Conservation (phyloP, 2,113 vertebrate species). For the Corythoichthys haematopterus region DNA sequence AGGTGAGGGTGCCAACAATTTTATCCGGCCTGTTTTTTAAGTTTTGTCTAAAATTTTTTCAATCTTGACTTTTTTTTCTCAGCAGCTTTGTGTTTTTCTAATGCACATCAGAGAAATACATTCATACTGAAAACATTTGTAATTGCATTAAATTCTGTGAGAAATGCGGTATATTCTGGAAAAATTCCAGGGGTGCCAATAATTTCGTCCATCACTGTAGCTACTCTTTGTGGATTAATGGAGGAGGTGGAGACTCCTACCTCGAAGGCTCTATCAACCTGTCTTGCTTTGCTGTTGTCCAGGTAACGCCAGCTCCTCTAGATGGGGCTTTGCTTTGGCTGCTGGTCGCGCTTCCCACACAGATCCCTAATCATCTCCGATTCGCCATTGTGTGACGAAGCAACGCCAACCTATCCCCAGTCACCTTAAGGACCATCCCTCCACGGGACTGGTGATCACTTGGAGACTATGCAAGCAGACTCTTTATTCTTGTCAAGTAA, state of each 20-base stretch:
- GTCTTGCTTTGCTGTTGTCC: constrained; percentile 4
- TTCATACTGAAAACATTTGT: too few relatives aligned
- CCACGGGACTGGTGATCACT: constrained; percentile 39
- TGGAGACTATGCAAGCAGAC: constrained; percentile 64
- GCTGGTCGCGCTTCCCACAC: constrained; percentile 16
- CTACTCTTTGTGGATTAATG: not conserved
- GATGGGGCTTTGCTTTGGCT: constrained; percentile 11
- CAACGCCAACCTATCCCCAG: not conserved
- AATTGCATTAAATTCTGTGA: too few relatives aligned
- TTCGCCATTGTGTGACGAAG: not conserved
- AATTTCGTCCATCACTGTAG: too few relatives aligned
- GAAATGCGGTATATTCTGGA: not conserved
- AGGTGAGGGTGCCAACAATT: too few relatives aligned
- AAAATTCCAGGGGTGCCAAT: not conserved
- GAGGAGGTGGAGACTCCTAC: not conserved
- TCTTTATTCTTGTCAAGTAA: constrained; percentile 46
- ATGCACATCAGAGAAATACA: too few relatives aligned
- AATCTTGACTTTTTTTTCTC: too few relatives aligned
- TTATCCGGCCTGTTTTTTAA: too few relatives aligned
- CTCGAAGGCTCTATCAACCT: constrained; percentile 2
- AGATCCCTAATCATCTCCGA: constrained; percentile 35
- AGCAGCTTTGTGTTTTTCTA: too few relatives aligned
- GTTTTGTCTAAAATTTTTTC: too few relatives aligned
- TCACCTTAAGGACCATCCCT: constrained; percentile 8
- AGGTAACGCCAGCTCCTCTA: constrained; percentile 55